A percentile compares a stretch with the other conserved stretches of the same genome.
Evolutionary conservation across 2,888 invertebrate genomes (phyloP).

Genomic region (Melieria omissa): DNA sequence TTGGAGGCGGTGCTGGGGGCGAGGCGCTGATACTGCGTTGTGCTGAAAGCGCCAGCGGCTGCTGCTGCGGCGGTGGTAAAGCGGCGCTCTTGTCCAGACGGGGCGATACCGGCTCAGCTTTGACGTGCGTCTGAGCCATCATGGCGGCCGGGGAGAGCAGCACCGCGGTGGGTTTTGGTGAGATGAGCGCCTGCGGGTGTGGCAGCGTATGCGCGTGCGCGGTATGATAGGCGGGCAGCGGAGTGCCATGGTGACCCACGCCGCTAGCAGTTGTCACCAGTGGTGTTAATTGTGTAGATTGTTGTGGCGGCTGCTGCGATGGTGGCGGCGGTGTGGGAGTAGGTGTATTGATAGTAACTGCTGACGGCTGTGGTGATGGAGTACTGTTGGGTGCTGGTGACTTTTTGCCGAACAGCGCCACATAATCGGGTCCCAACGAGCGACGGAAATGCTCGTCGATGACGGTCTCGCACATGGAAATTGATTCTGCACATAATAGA

Average conservation of each 20-base stretch:
- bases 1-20: conserved; percentile 44
- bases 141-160: conserved; percentile 52
- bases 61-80: conserved; percentile 56
- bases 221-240: conserved; percentile 17
- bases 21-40: conserved; percentile 35
- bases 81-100: conserved; percentile 39
- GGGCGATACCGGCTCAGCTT: conserved; percentile 34
- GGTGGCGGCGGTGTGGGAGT: conserved; percentile 38
- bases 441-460: conserved; percentile 96
- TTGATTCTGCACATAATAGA: conserved; percentile 69
- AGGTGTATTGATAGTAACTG: conserved; percentile 36
- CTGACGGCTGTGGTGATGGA: conserved; percentile 48
- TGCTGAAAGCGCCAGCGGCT: conserved; percentile 50
- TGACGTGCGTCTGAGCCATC: conserved; percentile 42
- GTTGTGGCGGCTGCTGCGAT: conserved; percentile 44
- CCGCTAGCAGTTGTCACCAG: conserved; percentile 62
- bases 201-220: conserved; percentile 23
- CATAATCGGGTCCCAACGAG: conserved; percentile 86
- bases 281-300: conserved; percentile 61
- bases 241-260: too few relatives aligned
- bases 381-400: conserved; percentile 59
- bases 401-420: conserved; percentile 74
- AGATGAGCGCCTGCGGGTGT: conserved; percentile 40
- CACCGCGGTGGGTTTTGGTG: conserved; percentile 44
- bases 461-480: conserved; percentile 82